Evolutionary conservation across 2,113 vertebrate species (phyloP).

Genomic region (Lipotes vexillifer): DNA sequence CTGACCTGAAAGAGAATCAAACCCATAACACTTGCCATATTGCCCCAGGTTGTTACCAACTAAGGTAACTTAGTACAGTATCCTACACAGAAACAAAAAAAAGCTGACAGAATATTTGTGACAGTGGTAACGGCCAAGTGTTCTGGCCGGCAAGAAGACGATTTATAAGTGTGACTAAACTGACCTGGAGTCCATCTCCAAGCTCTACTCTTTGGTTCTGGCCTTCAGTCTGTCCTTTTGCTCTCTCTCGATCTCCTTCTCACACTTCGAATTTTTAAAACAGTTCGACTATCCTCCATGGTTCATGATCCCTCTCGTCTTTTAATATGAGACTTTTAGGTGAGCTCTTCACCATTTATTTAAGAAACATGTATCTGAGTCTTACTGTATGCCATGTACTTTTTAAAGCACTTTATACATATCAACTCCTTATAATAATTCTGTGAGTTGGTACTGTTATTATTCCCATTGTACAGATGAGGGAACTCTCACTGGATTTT

Average conservation of each 20-base stretch:
- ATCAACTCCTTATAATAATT: background rate
- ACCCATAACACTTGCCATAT: background rate
- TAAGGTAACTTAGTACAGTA: background rate
- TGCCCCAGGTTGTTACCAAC: background rate
- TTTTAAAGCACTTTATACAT: background rate
- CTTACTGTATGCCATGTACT: background rate
- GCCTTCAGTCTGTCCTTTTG: background rate
- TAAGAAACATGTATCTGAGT: background rate
- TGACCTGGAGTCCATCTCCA: background rate
- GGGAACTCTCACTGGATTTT: background rate
- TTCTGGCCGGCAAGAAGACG: background rate
- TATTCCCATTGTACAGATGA: background rate
- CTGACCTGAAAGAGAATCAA: background rate
- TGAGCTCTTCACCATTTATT: background rate
- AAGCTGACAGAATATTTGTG: background rate
- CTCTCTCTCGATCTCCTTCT: background rate
- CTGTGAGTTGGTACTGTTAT: background rate
- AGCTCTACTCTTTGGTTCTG: background rate
- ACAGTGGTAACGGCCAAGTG: background rate
- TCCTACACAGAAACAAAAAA: background rate
- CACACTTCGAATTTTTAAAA: background rate
- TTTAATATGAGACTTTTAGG: background rate
- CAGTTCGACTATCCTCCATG: background rate
- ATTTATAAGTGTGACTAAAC: background rate
- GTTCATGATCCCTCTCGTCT: background rate